These are phyloP conservation scores for Choloepus hoffmanni DNA, from an alignment of 2,113 vertebrate genomes.

Conservation along the genomic window DNA sequence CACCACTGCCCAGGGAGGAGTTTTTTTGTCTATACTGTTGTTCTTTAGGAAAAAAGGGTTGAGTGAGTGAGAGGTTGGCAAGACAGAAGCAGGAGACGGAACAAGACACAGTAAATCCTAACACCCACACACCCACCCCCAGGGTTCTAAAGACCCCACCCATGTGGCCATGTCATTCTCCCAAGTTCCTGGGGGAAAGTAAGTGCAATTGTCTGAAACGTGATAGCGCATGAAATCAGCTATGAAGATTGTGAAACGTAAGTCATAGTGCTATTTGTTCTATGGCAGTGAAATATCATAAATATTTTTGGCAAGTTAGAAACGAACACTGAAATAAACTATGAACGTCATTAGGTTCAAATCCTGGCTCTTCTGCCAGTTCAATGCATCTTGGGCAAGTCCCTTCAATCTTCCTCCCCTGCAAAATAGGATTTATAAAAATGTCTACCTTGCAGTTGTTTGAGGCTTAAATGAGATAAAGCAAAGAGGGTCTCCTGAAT, in stretches of 20 bases:
- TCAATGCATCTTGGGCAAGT: not conserved
- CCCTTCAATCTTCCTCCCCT: not conserved
- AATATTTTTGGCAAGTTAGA: slow-evolving; percentile 22
- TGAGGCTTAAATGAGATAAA: not conserved
- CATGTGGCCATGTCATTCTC: not conserved
- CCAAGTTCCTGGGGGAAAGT: not conserved
- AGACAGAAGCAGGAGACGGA: not conserved
- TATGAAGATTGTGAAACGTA: too few relatives aligned
- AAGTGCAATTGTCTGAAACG: not conserved
- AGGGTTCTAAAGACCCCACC: not conserved
- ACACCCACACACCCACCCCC: not conserved
- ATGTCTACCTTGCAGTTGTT: not conserved
- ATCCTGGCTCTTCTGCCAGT: not conserved
- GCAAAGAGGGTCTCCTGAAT: not conserved
- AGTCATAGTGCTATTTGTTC: not conserved
- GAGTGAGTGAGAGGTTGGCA: slow-evolving; percentile 50
- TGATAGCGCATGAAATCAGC: not conserved
- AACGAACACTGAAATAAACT: not conserved
- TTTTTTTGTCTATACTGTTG: slow-evolving; percentile 64
- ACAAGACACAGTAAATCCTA: slow-evolving; percentile 36
- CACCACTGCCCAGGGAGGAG: slow-evolving; percentile 61
- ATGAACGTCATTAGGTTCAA: not conserved
- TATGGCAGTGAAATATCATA: not conserved
- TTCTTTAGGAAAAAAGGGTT: slow-evolving; percentile 52
- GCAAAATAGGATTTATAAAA: not conserved